Conservation (phyloP, 2,113 vertebrate genomes). For the Macrotus californicus region DNA sequence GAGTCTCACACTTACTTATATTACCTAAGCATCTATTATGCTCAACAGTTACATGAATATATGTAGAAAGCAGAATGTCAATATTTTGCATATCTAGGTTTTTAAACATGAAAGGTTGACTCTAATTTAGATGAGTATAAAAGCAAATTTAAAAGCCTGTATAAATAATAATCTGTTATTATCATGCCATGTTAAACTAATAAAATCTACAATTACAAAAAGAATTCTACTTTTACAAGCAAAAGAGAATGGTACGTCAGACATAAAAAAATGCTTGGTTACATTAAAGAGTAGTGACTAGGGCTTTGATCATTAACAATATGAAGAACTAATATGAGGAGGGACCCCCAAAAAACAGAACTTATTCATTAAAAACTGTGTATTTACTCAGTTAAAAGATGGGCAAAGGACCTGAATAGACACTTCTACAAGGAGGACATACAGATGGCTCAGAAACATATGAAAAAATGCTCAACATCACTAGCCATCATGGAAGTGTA, state of each 20-base stretch:
- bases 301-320: too few relatives aligned
- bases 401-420: too few relatives aligned
- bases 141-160: constrained; percentile 36
- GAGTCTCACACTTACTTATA: not conserved
- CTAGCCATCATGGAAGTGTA: too few relatives aligned
- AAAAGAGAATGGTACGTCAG: not conserved
- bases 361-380: too few relatives aligned
- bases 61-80: not conserved
- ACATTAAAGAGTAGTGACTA: accelerated
- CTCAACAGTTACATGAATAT: not conserved
- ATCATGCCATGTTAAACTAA: not conserved
- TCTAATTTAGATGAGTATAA: not conserved
- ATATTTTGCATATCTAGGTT: not conserved
- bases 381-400: too few relatives aligned
- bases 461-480: too few relatives aligned
- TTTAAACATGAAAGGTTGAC: not conserved
- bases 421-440: too few relatives aligned
- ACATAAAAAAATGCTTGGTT: not conserved
- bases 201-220: not conserved
- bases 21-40: not conserved
- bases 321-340: not conserved
- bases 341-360: too few relatives aligned
- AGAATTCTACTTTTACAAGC: not conserved
- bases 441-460: too few relatives aligned
- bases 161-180: constrained; percentile 39